Percentiles rank a stretch among this genome's conserved stretches.
phyloP scores from a whole-genome alignment of 2,113 vertebrate species.

The Xiphophorus couchianus region DNA sequence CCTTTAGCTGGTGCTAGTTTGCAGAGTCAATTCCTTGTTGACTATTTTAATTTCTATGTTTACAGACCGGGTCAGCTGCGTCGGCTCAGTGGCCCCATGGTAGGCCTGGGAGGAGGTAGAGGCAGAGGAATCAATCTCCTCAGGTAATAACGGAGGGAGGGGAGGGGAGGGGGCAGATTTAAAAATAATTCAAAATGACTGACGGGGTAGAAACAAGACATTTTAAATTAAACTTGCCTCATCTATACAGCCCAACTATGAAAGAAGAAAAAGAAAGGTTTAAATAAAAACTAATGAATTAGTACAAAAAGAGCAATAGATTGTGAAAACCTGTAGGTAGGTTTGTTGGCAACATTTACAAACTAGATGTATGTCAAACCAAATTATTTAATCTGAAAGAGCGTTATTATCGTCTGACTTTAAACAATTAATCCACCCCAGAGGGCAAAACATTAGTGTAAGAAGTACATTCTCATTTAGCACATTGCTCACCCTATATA shows the following conservation, averaged over 20 bases:
- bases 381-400: too few species aligned
- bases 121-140: conserved; percentile 93
- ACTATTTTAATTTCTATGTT: background rate
- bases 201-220: background rate
- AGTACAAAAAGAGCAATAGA: too few species aligned
- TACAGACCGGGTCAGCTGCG: conserved; percentile 90
- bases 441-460: too few species aligned
- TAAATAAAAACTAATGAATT: too few species aligned
- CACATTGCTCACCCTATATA: too few species aligned
- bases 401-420: too few species aligned
- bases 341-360: too few species aligned
- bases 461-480: too few species aligned
- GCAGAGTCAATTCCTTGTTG: background rate
- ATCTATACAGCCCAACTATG: background rate
- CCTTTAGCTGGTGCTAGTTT: background rate
- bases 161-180: background rate
- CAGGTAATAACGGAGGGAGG: conserved; percentile 78
- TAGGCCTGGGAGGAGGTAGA: conserved; percentile 98
- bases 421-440: too few species aligned
- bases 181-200: background rate
- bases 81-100: conserved; percentile 83
- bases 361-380: too few species aligned
- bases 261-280: too few species aligned
- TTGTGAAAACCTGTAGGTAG: too few species aligned
- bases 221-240: background rate